Base-by-base conservation (phyloP, 2,888 invertebrate species). In the Papilio elwesi region DNA sequence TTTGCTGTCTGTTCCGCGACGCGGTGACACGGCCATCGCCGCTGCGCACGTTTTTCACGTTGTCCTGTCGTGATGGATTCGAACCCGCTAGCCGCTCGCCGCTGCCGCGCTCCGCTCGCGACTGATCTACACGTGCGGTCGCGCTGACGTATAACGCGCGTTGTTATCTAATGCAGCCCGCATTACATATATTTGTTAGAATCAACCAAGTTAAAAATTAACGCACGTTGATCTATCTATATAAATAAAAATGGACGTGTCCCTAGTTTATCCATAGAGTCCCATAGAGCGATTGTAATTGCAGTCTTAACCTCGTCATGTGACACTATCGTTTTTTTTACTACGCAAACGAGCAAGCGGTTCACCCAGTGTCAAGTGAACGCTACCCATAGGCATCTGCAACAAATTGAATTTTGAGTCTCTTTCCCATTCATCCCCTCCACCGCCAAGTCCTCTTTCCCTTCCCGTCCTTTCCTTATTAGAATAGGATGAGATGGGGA, bases 31-130 rank as follows among this genome's bases (percentile, higher is more conserved):
- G 80, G 79, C 76, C 77, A 82, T 79, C 78, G 76, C 76, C 79
- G 78, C 76, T 71, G 75, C 76, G 78, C 70, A 77, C 80, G 80
- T 81, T 81, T 81, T 81, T 82, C 81, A 81, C 79, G 75, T 70
- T 68, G 59, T 59, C 59, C 38, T 13, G 38, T 13, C 38, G 59
- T 59, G 59, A 59, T 59, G 59, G 38, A 59, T 59, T 59, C 38
- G 59, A 59, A 59, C 11, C 38, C 74, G 63, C 16, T 64, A 12
- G 47, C 8, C 38, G 59, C 36, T 59, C 26, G 15, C 16, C 62
- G 47, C 63, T 3, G 38, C n/a, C 43, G 43, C 43, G 43, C 43
- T 43, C 26, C 66, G 51, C 66, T 71, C 64, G 71, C 55, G 64
- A 63, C 76, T 78, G 79, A 82, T 80, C 81, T 78, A 81, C 78